These are phyloP conservation scores for Pristionchus entomophagus DNA, from an alignment of 2,888 invertebrate species.

Conservation along the genomic window DNA sequence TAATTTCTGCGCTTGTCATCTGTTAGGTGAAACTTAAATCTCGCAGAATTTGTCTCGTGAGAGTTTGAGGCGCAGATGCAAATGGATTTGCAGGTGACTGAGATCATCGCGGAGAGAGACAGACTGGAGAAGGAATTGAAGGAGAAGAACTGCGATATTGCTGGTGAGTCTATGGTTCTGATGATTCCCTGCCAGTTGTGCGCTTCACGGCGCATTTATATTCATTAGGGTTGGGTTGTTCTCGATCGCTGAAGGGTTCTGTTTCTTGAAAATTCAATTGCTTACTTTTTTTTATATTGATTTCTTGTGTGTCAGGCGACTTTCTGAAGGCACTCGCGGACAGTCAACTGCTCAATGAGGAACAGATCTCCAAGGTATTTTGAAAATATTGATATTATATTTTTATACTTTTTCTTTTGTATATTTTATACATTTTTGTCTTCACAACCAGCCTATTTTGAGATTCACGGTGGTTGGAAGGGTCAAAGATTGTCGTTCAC, in stretches of 20 bases:
- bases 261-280: no score
- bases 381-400: no score
- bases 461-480: background rate
- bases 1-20: background rate
- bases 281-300: no score
- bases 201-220: background rate
- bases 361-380: slow-evolving; percentile 60
- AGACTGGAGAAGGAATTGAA: slow-evolving; percentile 83
- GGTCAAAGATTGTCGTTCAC: background rate
- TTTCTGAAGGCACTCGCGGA: slow-evolving; percentile 85
- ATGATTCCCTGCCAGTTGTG: background rate
- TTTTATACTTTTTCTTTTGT: no score
- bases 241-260: no score
- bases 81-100: slow-evolving; percentile 76
- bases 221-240: background rate
- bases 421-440: no score
- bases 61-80: no score
- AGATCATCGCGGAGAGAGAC: slow-evolving; percentile 86
- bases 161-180: no score
- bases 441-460: no score
- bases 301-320: slow-evolving; percentile 77
- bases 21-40: background rate
- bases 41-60: no score
- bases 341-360: slow-evolving; percentile 63
- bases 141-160: slow-evolving; percentile 69